Evolutionary conservation across 2,797 vertebrate genomes (phyloP).

Genomic region (Chloroceryle inda): DNA sequence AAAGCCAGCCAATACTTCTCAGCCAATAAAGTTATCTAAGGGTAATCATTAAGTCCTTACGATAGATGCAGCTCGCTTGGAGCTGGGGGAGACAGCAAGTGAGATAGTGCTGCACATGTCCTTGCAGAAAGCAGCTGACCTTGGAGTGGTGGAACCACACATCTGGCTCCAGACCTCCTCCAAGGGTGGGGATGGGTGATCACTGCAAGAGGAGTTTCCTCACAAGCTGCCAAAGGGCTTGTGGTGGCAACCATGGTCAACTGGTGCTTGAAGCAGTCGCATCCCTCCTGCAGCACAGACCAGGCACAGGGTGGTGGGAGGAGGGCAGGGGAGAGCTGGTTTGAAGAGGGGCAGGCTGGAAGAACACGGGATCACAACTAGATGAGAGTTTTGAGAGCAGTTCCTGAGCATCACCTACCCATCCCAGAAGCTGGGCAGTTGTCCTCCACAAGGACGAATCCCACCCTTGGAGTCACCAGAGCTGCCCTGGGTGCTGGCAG

Average conservation of each 20-base stretch:
- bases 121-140: background rate
- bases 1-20: constrained; percentile 24
- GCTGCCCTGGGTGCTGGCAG: background rate
- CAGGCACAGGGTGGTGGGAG: fast-evolving
- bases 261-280: fast-evolving
- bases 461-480: background rate
- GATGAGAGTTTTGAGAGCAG: background rate
- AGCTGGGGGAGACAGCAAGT: background rate
- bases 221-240: fast-evolving
- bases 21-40: constrained; percentile 51
- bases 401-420: background rate
- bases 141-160: background rate
- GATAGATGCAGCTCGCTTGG: background rate
- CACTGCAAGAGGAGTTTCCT: fast-evolving
- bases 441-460: fast-evolving
- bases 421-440: fast-evolving
- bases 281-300: background rate
- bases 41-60: constrained; percentile 37
- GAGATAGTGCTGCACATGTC: background rate
- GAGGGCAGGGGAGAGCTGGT: background rate
- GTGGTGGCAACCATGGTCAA: fast-evolving
- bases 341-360: background rate
- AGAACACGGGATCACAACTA: fast-evolving
- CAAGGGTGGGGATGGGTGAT: fast-evolving
- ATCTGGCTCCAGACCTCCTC: fast-evolving